Evolutionary conservation across 2,888 invertebrate species (phyloP), one percentile per base, ranked within the genome.

Genomic region (Amblyteles armatorius): DNA sequence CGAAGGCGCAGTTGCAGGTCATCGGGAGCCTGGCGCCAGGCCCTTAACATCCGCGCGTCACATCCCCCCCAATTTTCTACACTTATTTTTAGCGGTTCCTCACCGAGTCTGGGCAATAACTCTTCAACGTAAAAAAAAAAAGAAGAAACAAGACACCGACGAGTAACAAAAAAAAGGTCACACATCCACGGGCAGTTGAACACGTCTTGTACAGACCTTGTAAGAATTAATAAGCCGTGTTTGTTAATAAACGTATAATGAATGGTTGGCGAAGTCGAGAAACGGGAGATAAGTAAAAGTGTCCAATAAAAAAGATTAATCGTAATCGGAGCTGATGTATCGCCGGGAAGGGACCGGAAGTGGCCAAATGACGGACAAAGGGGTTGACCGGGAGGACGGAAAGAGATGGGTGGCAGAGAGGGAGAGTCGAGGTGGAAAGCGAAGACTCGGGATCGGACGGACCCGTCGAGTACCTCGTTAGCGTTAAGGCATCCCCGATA

Each of bases 401-500:
- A 44, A n/a, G 65, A 29, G 40, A 60, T 22, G 40, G 60, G 33
- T 76, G 60, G 63, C 40, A 19, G 29, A 71, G 65, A 19, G 36
- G 48, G 55, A 50, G 19, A 68, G 65, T 57, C 63, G 71, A 36
- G 67, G 77, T 57, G 71, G 65, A 78, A 77, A 79, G 76, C 65
- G 63, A 85, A 85, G 84, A 76, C 80, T 88, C 77, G 73, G 84
- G 77, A 84, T 85, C 83, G 83, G 85, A 83, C 83, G 67, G 76
- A 76, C 52, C 44, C 68, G 67, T 60, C 86, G 83, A 84, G 85
- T 85, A 83, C 88, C 91, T 92, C 91, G 92, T 93, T 93, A 93
- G 91, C 91, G 91, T 88, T 73, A 88, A 92, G 90, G 91, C 91
- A 92, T 89, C 89, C 87, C 77, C 88, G 93, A 92, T 92, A 92